These are phyloP conservation scores for Chlorodrepanis virens DNA, from an alignment of 2,113 vertebrate species.

Conservation along the genomic window DNA sequence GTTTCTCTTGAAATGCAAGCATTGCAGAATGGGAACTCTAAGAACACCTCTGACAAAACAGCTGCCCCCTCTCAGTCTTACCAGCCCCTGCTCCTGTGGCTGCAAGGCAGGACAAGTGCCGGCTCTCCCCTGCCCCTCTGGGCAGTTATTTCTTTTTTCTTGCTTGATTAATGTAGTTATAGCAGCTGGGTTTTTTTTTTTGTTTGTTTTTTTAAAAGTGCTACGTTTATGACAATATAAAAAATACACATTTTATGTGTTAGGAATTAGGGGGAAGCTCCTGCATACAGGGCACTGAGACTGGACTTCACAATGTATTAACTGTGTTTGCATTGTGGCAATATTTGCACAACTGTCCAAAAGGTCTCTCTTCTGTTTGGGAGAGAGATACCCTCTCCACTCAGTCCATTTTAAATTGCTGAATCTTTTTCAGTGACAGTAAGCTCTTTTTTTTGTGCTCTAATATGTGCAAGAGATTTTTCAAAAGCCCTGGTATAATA, in stretches of 20 bases:
- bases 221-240: neutral
- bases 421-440: neutral
- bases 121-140: neutral
- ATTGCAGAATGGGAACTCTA: neutral
- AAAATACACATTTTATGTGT: neutral
- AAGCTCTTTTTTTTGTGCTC: neutral
- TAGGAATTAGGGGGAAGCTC: neutral
- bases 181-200: neutral
- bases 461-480: neutral
- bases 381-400: too few relatives aligned
- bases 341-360: neutral
- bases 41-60: neutral
- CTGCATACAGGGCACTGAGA: neutral
- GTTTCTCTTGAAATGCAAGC: conserved; percentile 22
- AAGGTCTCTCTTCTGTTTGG: neutral
- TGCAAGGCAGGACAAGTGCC: neutral
- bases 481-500: neutral
- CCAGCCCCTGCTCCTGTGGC: neutral
- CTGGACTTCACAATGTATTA: neutral
- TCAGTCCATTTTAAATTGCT: neutral
- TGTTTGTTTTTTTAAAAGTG: neutral
- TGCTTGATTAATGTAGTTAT: neutral
- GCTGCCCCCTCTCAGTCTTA: neutral
- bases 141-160: neutral
- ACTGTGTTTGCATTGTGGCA: neutral